Conservation (phyloP, 2,797 vertebrate species). For the Tapera naevia region DNA sequence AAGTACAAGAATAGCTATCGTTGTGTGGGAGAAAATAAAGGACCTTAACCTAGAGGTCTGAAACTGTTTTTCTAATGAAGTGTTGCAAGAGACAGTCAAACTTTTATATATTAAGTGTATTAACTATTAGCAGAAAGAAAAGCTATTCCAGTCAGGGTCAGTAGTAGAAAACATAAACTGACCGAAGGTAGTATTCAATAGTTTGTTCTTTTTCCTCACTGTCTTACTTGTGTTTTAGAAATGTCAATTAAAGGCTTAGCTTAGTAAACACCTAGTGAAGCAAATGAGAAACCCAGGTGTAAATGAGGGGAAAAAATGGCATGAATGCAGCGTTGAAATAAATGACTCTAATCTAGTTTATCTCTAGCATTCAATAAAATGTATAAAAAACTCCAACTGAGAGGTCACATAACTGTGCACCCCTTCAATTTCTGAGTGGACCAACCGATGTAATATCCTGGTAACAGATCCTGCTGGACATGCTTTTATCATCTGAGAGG, state of each 20-base stretch:
- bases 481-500: neutral
- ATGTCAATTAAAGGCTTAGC: neutral
- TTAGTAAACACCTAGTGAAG: neutral
- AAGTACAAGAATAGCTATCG: neutral
- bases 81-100: neutral
- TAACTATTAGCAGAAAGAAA: neutral
- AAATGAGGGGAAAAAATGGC: neutral
- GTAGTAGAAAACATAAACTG: neutral
- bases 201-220: neutral
- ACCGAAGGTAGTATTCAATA: neutral
- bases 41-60: neutral
- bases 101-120: neutral
- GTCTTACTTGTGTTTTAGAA: neutral
- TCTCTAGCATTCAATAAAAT: neutral
- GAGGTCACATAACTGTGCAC: neutral
- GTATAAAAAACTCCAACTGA: neutral
- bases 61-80: neutral
- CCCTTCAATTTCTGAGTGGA: neutral
- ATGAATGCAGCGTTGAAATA: neutral
- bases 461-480: neutral
- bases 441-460: neutral
- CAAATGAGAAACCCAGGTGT: neutral
- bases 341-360: neutral
- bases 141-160: neutral
- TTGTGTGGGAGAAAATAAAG: too few relatives aligned